phyloP scores from a whole-genome alignment of 2,888 invertebrate genomes.

The Cephalotes varians region DNA sequence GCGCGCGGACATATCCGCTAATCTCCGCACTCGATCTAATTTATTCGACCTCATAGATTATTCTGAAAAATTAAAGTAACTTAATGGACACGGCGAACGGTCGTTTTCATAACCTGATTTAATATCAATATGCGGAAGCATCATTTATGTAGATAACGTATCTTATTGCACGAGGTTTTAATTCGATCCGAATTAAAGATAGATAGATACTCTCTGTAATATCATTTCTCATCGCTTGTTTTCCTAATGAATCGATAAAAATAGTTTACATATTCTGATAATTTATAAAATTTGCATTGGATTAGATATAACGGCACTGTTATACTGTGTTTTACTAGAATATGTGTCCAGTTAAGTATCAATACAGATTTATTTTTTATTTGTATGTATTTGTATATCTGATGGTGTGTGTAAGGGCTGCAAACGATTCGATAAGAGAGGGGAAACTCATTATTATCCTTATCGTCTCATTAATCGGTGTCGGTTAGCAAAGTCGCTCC shows the following conservation, averaged over 20 bases:
- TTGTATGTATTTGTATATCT: not conserved
- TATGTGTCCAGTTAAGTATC: too few species aligned
- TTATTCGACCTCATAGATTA: constrained; percentile 39
- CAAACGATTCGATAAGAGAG: constrained; percentile 36
- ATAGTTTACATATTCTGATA: not conserved
- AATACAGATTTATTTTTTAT: not conserved
- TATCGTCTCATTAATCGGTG: constrained; percentile 44
- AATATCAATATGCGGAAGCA: constrained; percentile 42
- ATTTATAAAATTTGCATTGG: not conserved
- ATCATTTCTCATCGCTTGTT: not conserved
- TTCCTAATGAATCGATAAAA: constrained; percentile 5
- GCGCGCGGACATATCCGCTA: constrained; percentile 27
- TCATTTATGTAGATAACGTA: constrained; percentile 43
- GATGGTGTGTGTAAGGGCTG: not conserved
- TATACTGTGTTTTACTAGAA: too few species aligned
- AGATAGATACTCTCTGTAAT: not conserved
- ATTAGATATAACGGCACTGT: not conserved
- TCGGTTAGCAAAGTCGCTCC: constrained; percentile 31
- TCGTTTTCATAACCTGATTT: constrained; percentile 42
- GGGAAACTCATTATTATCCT: constrained; percentile 33
- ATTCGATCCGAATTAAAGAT: constrained; percentile 2
- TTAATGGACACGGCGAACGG: constrained; percentile 34
- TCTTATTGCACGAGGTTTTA: not conserved
- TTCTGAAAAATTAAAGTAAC: constrained; percentile 32
- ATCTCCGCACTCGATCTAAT: constrained; percentile 27